phyloP scores from a whole-genome alignment of 2,113 vertebrate species.

The Epinephelus cyanopodus region DNA sequence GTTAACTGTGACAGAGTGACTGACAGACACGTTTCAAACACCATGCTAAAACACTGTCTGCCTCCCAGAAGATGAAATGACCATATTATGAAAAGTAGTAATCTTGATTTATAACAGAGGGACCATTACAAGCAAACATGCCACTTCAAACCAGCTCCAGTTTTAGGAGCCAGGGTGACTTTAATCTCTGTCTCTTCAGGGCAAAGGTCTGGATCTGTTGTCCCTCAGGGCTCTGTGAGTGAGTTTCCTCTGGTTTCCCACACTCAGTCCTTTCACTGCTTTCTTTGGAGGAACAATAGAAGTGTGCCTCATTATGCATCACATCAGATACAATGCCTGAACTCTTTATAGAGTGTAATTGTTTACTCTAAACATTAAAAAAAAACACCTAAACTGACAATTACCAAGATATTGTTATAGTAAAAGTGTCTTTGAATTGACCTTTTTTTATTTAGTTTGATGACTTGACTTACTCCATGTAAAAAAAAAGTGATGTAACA shows the following conservation, averaged over 20 bases:
- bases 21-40: too few relatives aligned
- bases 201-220: constrained; percentile 47
- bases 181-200: constrained; percentile 4
- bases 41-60: too few relatives aligned
- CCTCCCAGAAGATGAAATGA: neutral
- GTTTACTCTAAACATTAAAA: too few relatives aligned
- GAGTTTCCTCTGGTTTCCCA: constrained; percentile 61
- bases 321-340: constrained; percentile 1
- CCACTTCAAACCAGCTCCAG: neutral
- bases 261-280: constrained; percentile 45
- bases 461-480: neutral
- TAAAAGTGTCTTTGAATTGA: too few relatives aligned
- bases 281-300: constrained; percentile 47
- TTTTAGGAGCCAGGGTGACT: neutral
- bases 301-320: constrained; percentile 52
- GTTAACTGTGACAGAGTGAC: too few relatives aligned
- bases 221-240: constrained; percentile 51
- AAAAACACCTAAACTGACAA: neutral
- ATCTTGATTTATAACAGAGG: neutral
- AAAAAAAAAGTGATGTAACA: too few relatives aligned
- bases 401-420: too few relatives aligned
- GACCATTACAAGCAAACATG: neutral
- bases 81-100: too few relatives aligned
- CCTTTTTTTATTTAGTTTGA: neutral
- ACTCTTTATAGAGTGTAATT: neutral